Evolutionary conservation across 2,113 vertebrate genomes (phyloP).

Genomic region (Eurystomus gularis): DNA sequence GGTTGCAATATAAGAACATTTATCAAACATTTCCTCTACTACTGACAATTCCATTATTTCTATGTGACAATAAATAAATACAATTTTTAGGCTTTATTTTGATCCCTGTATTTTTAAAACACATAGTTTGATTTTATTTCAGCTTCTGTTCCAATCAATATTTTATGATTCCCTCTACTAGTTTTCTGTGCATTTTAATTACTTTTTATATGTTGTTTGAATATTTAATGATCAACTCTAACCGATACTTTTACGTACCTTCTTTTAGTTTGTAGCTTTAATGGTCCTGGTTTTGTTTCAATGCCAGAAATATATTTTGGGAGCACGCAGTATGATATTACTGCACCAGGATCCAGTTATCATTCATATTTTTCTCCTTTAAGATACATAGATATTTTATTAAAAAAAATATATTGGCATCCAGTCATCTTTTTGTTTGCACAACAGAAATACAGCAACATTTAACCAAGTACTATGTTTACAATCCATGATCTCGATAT

Average conservation of each 20-base stretch:
- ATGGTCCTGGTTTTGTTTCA: rapidly evolving
- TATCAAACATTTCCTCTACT: neutral
- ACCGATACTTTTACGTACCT: neutral
- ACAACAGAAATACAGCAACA: neutral
- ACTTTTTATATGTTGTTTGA: neutral
- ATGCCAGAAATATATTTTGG: neutral
- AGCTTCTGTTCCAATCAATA: neutral
- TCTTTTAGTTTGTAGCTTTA: neutral
- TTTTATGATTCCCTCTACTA: neutral
- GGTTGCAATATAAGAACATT: neutral
- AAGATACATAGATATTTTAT: neutral
- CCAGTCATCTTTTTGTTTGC: neutral
- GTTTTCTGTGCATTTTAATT: neutral
- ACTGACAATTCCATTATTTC: neutral
- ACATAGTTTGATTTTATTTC: neutral
- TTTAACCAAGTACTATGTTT: neutral
- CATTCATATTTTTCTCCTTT: neutral
- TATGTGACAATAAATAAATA: neutral
- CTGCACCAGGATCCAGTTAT: neutral
- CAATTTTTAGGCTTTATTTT: neutral
- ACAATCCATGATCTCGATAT: neutral
- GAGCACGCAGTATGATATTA: neutral
- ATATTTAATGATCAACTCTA: neutral
- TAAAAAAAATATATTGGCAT: neutral
- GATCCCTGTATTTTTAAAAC: neutral